phyloP scores from a whole-genome alignment of 2,113 vertebrate genomes.

The Gavia stellata region DNA sequence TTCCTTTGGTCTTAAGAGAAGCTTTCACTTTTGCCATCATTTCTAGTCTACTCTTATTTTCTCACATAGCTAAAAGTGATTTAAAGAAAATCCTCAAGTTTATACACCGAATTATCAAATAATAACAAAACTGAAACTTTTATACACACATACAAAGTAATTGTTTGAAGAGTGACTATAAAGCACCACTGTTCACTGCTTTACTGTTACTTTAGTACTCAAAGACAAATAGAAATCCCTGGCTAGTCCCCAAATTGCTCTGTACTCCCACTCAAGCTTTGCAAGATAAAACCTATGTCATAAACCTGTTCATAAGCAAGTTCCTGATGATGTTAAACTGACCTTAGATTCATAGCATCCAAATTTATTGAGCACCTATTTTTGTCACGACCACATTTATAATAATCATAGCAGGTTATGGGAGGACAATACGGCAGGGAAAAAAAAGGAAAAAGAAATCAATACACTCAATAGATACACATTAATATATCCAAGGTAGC shows the following conservation, averaged over 20 bases:
- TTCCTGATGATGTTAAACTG: neutral
- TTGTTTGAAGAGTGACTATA: neutral
- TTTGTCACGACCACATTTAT: neutral
- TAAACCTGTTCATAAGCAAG: neutral
- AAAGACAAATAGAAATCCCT: neutral
- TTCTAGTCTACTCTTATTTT: neutral
- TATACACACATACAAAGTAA: neutral
- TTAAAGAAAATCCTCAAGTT: slow-evolving; percentile 25
- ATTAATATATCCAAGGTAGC: neutral
- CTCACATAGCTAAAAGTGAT: neutral
- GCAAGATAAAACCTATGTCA: neutral
- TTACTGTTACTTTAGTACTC: neutral
- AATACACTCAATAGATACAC: neutral
- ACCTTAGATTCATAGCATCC: neutral
- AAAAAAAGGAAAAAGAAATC: neutral
- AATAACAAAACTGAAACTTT: slow-evolving; percentile 34
- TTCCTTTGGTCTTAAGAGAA: neutral
- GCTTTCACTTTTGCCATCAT: neutral
- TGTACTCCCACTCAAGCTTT: neutral
- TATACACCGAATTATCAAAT: slow-evolving; percentile 19
- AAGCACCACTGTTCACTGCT: neutral
- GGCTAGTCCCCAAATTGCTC: neutral
- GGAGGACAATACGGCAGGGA: neutral
- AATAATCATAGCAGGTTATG: neutral
- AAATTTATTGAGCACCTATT: neutral